phyloP scores from a whole-genome alignment of 2,113 vertebrate species.

The Mandrillus leucophaeus region DNA sequence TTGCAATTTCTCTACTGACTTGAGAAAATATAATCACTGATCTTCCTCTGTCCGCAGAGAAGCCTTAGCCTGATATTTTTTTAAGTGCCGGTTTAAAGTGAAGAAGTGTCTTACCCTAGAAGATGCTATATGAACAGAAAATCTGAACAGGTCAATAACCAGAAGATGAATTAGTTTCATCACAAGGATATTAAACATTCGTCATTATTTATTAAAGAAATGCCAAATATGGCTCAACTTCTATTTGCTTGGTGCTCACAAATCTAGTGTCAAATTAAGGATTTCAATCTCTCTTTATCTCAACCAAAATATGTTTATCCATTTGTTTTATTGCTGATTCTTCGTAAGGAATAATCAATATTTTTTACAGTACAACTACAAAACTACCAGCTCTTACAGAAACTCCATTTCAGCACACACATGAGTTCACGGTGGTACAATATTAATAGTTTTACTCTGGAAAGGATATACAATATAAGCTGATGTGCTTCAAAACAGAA shows the following conservation, averaged over 20 bases:
- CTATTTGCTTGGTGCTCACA: not conserved
- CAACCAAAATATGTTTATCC: not conserved
- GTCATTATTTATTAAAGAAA: not conserved
- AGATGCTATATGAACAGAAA: conserved; percentile 17
- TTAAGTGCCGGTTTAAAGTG: conserved; percentile 33
- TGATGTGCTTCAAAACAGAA: not conserved
- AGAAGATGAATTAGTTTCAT: conserved; percentile 62
- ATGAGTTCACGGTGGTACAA: not conserved
- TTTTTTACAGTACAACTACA: conserved; percentile 5
- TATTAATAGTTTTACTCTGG: conserved; percentile 6
- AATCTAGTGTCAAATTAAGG: not conserved
- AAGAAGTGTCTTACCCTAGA: conserved; percentile 7
- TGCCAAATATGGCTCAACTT: not conserved
- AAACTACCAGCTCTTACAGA: conserved; percentile 37
- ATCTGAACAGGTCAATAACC: conserved; percentile 44
- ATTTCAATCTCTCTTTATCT: not conserved
- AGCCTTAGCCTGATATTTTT: not conserved
- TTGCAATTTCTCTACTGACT: conserved; percentile 26
- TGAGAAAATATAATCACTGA: conserved; percentile 9
- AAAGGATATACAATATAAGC: conserved; percentile 13
- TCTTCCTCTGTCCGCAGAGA: not conserved
- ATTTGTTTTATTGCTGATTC: conserved; percentile 28
- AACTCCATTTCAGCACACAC: not conserved
- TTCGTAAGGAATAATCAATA: not conserved
- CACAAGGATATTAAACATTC: conserved; percentile 49